Evolutionary conservation across 2,113 vertebrate species (phyloP).

Genomic region (Carlito syrichta): DNA sequence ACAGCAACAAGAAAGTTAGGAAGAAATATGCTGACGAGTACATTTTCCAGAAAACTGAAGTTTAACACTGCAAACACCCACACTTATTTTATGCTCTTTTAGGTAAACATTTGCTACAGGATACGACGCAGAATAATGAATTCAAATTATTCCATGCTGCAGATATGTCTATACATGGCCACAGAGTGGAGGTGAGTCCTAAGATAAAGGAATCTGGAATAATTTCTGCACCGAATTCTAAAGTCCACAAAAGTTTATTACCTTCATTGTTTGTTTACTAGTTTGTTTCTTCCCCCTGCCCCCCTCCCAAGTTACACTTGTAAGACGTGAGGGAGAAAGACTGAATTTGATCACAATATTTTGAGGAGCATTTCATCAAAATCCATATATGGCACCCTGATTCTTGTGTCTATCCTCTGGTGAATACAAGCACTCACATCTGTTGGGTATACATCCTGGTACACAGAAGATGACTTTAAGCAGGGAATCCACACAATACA

Average conservation of each 20-base stretch:
- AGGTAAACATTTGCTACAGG: not conserved
- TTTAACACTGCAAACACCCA: not conserved
- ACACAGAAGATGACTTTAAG: no score
- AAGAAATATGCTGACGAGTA: not conserved
- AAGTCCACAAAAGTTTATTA: not conserved
- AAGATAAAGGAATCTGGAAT: not conserved
- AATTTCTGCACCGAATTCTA: not conserved
- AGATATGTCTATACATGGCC: fast-evolving
- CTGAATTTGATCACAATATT: not conserved
- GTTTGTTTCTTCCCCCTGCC: no score
- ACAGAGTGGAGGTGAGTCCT: not conserved
- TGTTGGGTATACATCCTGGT: no score
- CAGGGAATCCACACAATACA: not conserved
- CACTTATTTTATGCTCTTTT: not conserved
- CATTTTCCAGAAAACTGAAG: not conserved
- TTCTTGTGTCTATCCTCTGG: no score
- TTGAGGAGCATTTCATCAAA: not conserved
- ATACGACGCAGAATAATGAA: not conserved
- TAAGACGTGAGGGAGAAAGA: not conserved
- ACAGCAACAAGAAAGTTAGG: not conserved
- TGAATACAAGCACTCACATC: no score
- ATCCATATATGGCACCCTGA: not conserved
- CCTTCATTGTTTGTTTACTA: no score
- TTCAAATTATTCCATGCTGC: not conserved
- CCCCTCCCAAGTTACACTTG: not conserved